Conservation (phyloP, 2,797 vertebrate species). For the Lithobates sylvaticus region DNA sequence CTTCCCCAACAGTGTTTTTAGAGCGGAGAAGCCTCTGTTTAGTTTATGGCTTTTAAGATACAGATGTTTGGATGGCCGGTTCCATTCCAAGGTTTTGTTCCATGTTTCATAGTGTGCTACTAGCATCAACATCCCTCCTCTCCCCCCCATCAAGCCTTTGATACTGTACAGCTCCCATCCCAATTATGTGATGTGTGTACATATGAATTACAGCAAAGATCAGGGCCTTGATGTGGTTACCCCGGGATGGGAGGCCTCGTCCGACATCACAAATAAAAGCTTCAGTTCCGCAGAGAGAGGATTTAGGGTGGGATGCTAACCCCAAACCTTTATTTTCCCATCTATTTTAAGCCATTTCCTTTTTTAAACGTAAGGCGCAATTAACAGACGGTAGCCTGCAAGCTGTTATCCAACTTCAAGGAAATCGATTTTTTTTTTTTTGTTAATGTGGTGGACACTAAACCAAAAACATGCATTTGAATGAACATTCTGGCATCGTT, state of each 20-base stretch:
- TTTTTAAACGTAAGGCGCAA: conserved; percentile 14
- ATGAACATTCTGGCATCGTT: not conserved
- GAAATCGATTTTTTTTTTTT: not conserved
- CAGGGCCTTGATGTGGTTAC: conserved; percentile 55
- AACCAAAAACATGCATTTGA: not conserved
- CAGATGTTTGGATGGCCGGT: conserved; percentile 42
- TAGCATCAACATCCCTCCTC: conserved; percentile 51
- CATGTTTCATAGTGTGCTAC: conserved; percentile 37
- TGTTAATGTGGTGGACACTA: conserved; percentile 3
- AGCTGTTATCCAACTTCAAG: conserved; percentile 3
- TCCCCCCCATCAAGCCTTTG: conserved; percentile 40
- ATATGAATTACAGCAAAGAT: conserved; percentile 42
- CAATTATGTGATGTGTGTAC: conserved; percentile 50
- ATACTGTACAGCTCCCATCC: conserved; percentile 46
- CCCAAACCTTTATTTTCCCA: conserved; percentile 5
- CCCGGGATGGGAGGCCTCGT: conserved; percentile 49
- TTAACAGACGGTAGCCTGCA: not conserved
- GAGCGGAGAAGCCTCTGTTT: conserved; percentile 46
- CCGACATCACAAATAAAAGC: conserved; percentile 33
- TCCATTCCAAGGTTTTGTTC: conserved; percentile 37
- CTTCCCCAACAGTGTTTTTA: conserved; percentile 26
- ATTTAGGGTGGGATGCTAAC: conserved; percentile 20
- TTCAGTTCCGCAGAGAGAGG: conserved; percentile 7
- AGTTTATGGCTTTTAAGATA: conserved; percentile 50
- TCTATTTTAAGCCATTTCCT: conserved; percentile 24